phyloP scores from a whole-genome alignment of 2,888 invertebrate species.

The Encarsia formosa region DNA sequence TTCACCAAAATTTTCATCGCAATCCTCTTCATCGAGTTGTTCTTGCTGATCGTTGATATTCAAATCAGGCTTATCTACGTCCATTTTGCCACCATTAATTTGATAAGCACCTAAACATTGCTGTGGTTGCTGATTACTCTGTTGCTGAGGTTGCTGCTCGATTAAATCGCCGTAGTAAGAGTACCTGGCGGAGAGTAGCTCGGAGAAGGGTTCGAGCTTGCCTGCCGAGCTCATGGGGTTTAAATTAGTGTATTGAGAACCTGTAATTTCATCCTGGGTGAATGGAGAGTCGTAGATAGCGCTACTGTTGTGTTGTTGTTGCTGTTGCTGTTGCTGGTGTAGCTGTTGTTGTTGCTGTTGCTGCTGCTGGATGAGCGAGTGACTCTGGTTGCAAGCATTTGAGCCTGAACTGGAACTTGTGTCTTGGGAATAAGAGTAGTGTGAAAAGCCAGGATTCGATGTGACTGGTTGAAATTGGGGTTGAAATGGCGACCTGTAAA shows the following conservation, averaged over 20 bases:
- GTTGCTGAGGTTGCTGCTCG: constrained; percentile 35
- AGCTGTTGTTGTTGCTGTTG: constrained; percentile 15
- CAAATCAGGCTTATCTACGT: constrained; percentile 23
- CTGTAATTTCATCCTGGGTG: constrained; percentile 52
- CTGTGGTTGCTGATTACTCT: constrained; percentile 34
- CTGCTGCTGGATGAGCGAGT: constrained; percentile 22
- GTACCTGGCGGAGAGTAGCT: constrained; percentile 59
- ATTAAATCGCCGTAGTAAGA: constrained; percentile 49
- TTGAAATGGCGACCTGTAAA: constrained; percentile 35
- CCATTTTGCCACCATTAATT: constrained; percentile 25
- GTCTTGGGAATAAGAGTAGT: constrained; percentile 39
- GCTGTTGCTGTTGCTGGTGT: constrained; percentile 10
- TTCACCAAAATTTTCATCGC: constrained; percentile 81
- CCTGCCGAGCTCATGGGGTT: constrained; percentile 56
- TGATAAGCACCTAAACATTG: constrained; percentile 28
- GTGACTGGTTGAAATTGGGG: constrained; percentile 31
- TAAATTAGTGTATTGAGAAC: constrained; percentile 64
- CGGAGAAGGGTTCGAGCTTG: constrained; percentile 69
- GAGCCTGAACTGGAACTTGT: constrained; percentile 5
- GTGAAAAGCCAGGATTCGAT: constrained; percentile 35
- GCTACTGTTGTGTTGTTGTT: constrained; percentile 17
- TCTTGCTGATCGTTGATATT: constrained; percentile 12
- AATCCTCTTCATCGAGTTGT: constrained; percentile 34
- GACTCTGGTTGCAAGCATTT: constrained; percentile 10
- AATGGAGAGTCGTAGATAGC: constrained; percentile 22